phyloP scores from a whole-genome alignment of 2,888 invertebrate genomes.

The Ditylenchus weischeri region DNA sequence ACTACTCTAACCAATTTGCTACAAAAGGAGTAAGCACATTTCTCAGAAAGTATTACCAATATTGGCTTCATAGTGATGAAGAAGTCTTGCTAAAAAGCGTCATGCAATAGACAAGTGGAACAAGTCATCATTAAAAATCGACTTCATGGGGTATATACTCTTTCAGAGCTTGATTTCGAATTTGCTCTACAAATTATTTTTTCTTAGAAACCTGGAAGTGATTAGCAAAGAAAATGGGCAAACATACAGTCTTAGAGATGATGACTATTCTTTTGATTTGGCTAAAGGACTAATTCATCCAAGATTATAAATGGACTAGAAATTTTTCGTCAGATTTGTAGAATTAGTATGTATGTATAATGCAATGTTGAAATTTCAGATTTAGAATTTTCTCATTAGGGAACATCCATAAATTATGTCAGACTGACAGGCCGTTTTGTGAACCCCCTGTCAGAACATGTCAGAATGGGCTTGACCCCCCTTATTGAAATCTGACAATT shows the following conservation, averaged over 20 bases:
- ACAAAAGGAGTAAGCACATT: slow-evolving; percentile 67
- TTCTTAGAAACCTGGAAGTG: slow-evolving; percentile 69
- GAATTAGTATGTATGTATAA: too few species aligned
- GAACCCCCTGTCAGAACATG: too few species aligned
- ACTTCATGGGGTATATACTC: slow-evolving; percentile 80
- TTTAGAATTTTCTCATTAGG: too few species aligned
- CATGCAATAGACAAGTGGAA: slow-evolving; percentile 50
- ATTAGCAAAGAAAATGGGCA: slow-evolving; percentile 59
- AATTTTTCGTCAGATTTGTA: too few species aligned
- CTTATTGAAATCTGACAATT: too few species aligned
- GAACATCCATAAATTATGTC: too few species aligned
- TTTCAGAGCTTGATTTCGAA: too few species aligned
- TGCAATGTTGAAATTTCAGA: too few species aligned
- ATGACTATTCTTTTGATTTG: slow-evolving; percentile 94
- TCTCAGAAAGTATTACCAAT: slow-evolving; percentile 75
- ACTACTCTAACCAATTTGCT: slow-evolving; percentile 68
- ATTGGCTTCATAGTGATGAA: slow-evolving; percentile 85
- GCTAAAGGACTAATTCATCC: slow-evolving; percentile 78
- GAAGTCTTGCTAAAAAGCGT: slow-evolving; percentile 61
- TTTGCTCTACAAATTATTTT: too few species aligned
- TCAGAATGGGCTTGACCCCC: too few species aligned
- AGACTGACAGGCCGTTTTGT: too few species aligned
- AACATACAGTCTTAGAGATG: slow-evolving; percentile 76
- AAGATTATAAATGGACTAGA: slow-evolving; percentile 24
- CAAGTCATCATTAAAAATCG: slow-evolving; percentile 72